Base-by-base conservation (phyloP, 2,113 vertebrate species). In the Pandion haliaetus region DNA sequence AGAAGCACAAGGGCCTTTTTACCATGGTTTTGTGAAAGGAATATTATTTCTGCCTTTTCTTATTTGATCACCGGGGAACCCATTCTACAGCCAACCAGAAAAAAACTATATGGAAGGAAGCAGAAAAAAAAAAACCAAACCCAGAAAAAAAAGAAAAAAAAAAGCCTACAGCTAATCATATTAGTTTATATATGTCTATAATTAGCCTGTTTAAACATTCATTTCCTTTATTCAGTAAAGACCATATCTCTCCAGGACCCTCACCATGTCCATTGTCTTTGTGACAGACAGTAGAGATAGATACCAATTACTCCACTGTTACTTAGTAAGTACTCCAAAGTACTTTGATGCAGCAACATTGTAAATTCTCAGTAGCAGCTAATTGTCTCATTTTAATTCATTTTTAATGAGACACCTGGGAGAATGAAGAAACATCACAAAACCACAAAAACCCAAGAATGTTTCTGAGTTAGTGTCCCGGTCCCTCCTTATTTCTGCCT, bases 331-430 rank as follows among this genome's bases (percentile, higher is more conserved):
- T 74, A 50, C 23, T 90, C 85, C 32, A 36, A 88, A 92, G 72
- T 79, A 84, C 90, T 96, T 95, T 86, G 83, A 92, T 93, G 83
- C 36, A 94, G 81, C 69, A 91, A 80, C 57, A 82, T 8, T 91
- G 77, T 82, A 95, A 86, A 83, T 73, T 82, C 74, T 83, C 80
- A 57, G 76, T 40, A 69, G 92, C 63, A 82, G 90, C 67, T 94
- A 96, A 95, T 92, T 84, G 81, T 93, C 88, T 94, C 83, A 86
- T 94, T 95, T 97, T 52, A 86, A 95, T 93, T 90, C 21, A 88
- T 93, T 95, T 96, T 95, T 95, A 97, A 95, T 95, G 88, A 95
- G 94, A 50, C 80, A 95, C 86, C 81, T 92, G 77, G 65, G 86
- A 96, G 57, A 86, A 61, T 25, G 81, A 92, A 73, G 61, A 74